These are phyloP conservation scores for Shinisaurus crocodilurus DNA, from an alignment of 2,113 vertebrate species.

Conservation along the genomic window DNA sequence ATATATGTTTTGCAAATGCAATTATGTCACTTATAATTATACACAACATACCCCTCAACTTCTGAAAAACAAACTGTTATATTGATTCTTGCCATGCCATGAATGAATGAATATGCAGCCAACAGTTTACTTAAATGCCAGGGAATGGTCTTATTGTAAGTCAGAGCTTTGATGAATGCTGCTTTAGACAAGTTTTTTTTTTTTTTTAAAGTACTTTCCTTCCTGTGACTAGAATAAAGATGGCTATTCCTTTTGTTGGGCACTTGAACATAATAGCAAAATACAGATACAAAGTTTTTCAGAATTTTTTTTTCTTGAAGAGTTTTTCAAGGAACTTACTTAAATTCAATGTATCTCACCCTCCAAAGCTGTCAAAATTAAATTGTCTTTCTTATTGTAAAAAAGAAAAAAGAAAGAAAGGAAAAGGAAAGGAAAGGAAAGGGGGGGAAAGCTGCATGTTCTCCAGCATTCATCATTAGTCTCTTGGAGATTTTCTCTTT, in stretches of 20 bases:
- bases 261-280: slow-evolving; percentile 29
- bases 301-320: background rate
- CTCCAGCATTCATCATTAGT: background rate
- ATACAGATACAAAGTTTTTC: slow-evolving; percentile 30
- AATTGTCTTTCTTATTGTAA: background rate
- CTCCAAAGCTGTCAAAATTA: background rate
- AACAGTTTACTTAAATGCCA: slow-evolving; percentile 22
- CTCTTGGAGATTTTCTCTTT: background rate
- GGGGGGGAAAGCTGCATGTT: background rate
- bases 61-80: background rate
- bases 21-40: background rate
- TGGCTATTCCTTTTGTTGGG: slow-evolving; percentile 4
- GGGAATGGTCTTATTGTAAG: slow-evolving; percentile 30
- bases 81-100: slow-evolving; percentile 18
- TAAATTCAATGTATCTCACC: background rate
- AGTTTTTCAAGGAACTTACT: background rate
- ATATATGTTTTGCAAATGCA: background rate
- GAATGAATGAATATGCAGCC: slow-evolving; percentile 22
- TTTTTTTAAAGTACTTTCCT: background rate
- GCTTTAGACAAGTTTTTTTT: slow-evolving; percentile 4
- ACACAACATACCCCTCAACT: background rate
- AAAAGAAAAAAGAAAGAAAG: background rate
- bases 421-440: too few relatives aligned
- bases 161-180: slow-evolving; percentile 32
- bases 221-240: slow-evolving; percentile 24